Base-by-base conservation (phyloP, 2,797 vertebrate genomes). In the Emys orbicularis region DNA sequence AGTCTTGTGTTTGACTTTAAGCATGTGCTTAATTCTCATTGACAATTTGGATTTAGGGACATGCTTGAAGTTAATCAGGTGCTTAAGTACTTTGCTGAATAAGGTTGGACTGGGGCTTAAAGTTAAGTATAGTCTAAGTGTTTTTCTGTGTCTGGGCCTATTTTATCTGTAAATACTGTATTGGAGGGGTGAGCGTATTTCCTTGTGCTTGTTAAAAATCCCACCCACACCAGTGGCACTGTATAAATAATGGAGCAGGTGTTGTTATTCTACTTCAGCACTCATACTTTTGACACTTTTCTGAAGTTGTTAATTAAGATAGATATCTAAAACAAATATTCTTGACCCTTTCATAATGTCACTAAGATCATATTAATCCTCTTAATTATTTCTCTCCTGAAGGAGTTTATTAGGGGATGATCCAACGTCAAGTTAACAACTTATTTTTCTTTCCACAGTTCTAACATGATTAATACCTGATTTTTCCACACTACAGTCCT, bases 381-480 rank as follows among this genome's bases (percentile, higher is more conserved):
- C 47, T 41, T 76, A 92, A 74, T 85, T 93, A 83, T 57, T 83
- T n/a, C 68, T 79, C 29, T 80, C 83, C 18, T 9, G 31, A 52
- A 89, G 83, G 65, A 82, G 83, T 90, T 94, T 94, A 89, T 80
- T 74, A 86, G 88, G 88, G 90, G 84, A 87, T 88, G 95, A 9
- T 41, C 34, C 34, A 88, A 54, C 57, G 84, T 94, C 80, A 79
- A 76, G 83, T 90, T 50, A 87, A 93, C 52, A 12, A 12, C 0
- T 19, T 95, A 79, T 91, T 95, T 80, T 93, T 84, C 53, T 93
- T 93, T 91, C 49, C 80, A 56, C 57, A 37, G 34, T 93, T 94
- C 79, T 74, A 94, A 1, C 77, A 49, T 79, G 86, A 92, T 94
- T 94, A 90, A 91, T 88, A 94, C 21, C 65, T 65, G 4, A 92